Evolutionary conservation across 2,113 vertebrate genomes (phyloP).

Genomic region (Diphyllodes magnificus): DNA sequence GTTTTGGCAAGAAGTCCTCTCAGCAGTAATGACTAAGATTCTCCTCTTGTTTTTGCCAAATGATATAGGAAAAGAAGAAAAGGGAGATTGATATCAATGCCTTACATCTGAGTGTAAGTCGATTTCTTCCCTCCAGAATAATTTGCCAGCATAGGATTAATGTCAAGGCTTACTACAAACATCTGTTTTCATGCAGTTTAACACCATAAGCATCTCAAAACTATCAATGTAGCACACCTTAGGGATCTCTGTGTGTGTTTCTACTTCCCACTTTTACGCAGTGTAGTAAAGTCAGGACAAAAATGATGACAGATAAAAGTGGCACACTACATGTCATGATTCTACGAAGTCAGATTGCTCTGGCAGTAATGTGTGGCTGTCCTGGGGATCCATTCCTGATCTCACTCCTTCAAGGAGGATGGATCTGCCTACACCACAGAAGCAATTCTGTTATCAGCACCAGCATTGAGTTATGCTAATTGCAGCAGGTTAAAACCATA

Average conservation of each 20-base stretch:
- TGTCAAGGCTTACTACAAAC: neutral
- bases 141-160: neutral
- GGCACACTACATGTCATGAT: rapidly evolving
- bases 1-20: neutral
- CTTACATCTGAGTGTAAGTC: neutral
- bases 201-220: neutral
- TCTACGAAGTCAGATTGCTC: neutral
- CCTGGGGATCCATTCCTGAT: rapidly evolving
- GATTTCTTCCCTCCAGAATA: neutral
- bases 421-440: neutral
- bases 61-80: neutral
- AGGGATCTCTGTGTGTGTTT: neutral
- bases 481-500: neutral
- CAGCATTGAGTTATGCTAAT: neutral
- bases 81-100: neutral
- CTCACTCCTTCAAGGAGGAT: neutral
- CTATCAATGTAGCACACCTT: neutral
- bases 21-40: neutral
- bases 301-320: neutral
- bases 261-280: neutral
- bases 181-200: neutral
- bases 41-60: neutral
- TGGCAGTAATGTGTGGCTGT: neutral
- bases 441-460: neutral
- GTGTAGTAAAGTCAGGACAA: neutral